Evolutionary conservation across 2,797 vertebrate species (phyloP).

Genomic region (Chiloscyllium punctatum): DNA sequence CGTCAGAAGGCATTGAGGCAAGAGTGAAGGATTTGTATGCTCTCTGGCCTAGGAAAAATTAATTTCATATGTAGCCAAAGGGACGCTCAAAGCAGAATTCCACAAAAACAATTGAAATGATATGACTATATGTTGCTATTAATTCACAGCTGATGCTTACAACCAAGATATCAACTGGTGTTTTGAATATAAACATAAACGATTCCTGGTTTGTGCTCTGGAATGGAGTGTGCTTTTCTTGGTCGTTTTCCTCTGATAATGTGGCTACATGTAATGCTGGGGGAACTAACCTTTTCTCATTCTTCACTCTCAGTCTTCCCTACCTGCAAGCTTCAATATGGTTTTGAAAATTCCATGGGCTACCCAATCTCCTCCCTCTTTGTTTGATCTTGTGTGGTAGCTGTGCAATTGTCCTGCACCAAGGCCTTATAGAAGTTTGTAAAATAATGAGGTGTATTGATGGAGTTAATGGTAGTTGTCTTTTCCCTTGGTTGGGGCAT

Average conservation of each 20-base stretch:
- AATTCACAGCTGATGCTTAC: not conserved
- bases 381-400: too few relatives aligned
- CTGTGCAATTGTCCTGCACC: too few relatives aligned
- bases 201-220: not conserved
- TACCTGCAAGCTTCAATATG: not conserved
- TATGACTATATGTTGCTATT: not conserved
- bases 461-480: too few relatives aligned
- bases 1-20: not conserved
- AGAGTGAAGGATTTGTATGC: not conserved
- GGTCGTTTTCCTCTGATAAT: not conserved
- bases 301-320: not conserved
- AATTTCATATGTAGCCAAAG: not conserved
- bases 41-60: not conserved
- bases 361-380: not conserved
- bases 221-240: not conserved
- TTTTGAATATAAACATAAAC: not conserved
- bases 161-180: not conserved
- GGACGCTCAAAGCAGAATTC: not conserved
- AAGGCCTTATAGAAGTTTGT: too few relatives aligned
- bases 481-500: too few relatives aligned
- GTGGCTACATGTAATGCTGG: not conserved
- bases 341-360: not conserved
- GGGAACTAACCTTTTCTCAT: not conserved
- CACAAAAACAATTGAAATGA: not conserved
- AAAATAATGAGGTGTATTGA: too few relatives aligned